Conservation (phyloP, 1,140 invertebrate genomes). For the Andricus grossulariae region DNA sequence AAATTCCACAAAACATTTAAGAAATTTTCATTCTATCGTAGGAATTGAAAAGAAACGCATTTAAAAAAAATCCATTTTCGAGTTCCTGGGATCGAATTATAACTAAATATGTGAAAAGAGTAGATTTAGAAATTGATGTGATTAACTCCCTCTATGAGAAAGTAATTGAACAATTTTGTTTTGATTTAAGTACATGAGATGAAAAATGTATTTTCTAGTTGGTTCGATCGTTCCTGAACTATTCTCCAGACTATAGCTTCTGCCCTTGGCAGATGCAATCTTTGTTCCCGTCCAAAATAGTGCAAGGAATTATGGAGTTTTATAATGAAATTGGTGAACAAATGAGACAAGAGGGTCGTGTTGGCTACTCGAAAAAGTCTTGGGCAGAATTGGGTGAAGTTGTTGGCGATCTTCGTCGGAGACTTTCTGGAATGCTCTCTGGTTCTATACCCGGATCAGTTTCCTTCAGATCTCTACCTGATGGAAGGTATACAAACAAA, state of each 20-base stretch:
- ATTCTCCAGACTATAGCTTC: conserved; percentile 18
- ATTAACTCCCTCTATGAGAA: no score
- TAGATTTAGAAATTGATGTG: no score
- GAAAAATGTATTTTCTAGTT: background rate
- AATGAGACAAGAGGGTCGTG: background rate
- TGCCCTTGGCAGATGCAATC: conserved; percentile 21
- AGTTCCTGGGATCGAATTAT: no score
- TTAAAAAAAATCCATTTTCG: no score
- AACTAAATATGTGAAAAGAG: no score
- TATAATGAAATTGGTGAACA: conserved; percentile 14
- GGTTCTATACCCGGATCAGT: conserved; percentile 86
- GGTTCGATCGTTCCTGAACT: conserved; percentile 1
- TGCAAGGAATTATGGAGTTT: conserved; percentile 21
- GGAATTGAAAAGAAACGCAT: no score
- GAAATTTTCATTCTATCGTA: no score
- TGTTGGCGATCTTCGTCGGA: conserved; percentile 88
- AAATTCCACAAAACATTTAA: no score
- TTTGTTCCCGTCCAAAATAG: conserved; percentile 22
- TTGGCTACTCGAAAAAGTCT: conserved; percentile 64
- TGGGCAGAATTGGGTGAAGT: conserved; percentile 89
- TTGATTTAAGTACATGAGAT: background rate
- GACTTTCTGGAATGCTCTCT: conserved; percentile 84
- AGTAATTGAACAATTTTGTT: no score
- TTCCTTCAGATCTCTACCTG: conserved; percentile 85
- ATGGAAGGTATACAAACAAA: conserved; percentile 75